Conservation (phyloP, 1,140 invertebrate genomes). For the Carcinoscorpius rotundicauda region DNA sequence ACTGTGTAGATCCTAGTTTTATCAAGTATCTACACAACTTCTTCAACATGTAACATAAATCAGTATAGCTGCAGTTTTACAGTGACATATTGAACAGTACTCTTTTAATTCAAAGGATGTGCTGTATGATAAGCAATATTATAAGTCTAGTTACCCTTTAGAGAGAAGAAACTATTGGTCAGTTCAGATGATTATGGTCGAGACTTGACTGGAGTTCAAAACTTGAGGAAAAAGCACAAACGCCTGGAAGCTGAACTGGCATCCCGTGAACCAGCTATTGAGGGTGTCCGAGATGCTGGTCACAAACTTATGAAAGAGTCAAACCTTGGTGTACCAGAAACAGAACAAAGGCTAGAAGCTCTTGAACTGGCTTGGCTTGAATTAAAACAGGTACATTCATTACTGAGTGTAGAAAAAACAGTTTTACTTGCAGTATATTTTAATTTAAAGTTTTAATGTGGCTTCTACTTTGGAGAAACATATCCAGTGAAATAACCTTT, state of each 20-base stretch:
- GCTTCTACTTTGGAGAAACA: too few species aligned
- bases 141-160: background rate
- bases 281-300: slow-evolving; percentile 89
- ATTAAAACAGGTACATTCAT: slow-evolving; percentile 30
- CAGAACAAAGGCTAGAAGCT: slow-evolving; percentile 48
- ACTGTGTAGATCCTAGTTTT: too few species aligned
- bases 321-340: slow-evolving; percentile 87
- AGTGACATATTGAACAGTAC: too few species aligned
- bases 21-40: too few species aligned
- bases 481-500: too few species aligned
- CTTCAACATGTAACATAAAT: too few species aligned
- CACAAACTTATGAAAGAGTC: slow-evolving; percentile 91
- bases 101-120: too few species aligned
- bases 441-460: too few species aligned
- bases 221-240: slow-evolving; percentile 95
- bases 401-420: background rate
- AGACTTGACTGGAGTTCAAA: slow-evolving; percentile 93
- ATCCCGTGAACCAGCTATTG: slow-evolving; percentile 90
- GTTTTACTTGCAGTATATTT: too few species aligned
- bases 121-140: too few species aligned
- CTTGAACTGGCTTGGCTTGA: slow-evolving; percentile 30
- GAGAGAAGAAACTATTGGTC: slow-evolving; percentile 90
- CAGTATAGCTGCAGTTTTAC: too few species aligned
- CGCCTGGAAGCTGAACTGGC: slow-evolving; percentile 85
- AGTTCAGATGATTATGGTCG: slow-evolving; percentile 95